Conservation (phyloP, 2,797 vertebrate species). For the Characodon lateralis region DNA sequence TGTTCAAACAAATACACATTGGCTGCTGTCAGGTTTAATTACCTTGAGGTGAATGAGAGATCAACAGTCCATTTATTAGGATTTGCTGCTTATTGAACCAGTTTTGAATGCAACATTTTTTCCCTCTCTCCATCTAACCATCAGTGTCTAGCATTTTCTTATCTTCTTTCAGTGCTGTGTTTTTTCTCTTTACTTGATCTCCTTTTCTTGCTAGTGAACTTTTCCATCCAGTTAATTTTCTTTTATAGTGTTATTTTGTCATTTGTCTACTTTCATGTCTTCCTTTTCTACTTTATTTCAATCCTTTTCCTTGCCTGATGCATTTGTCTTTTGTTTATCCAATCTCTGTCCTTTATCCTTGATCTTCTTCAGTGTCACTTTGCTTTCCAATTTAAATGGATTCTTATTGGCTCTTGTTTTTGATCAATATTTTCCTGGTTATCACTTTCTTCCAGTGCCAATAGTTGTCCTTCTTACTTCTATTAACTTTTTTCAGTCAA, state of each 20-base stretch:
- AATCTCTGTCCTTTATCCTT: background rate
- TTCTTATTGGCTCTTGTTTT: background rate
- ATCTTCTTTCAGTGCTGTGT: background rate
- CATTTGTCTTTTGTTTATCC: background rate
- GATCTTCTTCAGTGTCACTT: background rate
- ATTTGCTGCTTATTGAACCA: slow-evolving; percentile 25
- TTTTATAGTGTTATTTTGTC: background rate
- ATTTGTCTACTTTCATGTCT: background rate
- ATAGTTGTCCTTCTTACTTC: background rate
- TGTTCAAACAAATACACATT: slow-evolving; percentile 28
- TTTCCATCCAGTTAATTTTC: background rate
- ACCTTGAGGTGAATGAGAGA: slow-evolving; percentile 25
- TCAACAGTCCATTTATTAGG: slow-evolving; percentile 13
- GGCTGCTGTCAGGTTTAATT: slow-evolving; percentile 39
- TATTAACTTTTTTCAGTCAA: background rate
- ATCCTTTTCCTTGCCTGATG: background rate
- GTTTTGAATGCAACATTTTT: slow-evolving; percentile 2
- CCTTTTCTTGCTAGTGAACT: background rate
- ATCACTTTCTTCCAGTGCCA: background rate
- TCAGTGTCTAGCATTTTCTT: background rate
- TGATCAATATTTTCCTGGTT: background rate
- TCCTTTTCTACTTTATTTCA: background rate
- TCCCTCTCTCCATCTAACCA: background rate
- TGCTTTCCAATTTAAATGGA: background rate
- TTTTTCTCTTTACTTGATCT: too few species aligned